phyloP scores from a whole-genome alignment of 2,113 vertebrate genomes.

The Vimba vimba region DNA sequence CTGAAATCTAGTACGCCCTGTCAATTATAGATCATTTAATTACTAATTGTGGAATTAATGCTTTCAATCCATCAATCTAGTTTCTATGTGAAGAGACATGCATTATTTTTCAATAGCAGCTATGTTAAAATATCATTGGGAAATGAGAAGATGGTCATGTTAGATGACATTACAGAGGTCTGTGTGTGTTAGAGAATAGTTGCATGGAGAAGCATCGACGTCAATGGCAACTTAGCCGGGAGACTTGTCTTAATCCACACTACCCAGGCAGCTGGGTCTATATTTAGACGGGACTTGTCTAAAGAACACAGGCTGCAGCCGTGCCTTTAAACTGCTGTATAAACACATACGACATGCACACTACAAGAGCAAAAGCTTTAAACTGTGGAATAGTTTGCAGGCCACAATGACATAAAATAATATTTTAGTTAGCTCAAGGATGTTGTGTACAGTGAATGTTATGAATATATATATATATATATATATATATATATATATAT shows the following conservation, averaged over 20 bases:
- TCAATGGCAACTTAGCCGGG: conserved; percentile 57
- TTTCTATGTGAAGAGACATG: background rate
- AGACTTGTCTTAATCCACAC: conserved; percentile 62
- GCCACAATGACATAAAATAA: too few relatives aligned
- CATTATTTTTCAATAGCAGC: background rate
- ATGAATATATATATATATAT: too few relatives aligned
- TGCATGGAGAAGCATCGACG: conserved; percentile 54
- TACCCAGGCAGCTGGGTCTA: conserved; percentile 66
- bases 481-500: too few relatives aligned
- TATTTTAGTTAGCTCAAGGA: too few relatives aligned
- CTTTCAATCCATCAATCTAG: background rate
- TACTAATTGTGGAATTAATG: background rate
- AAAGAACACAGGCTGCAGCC: conserved; percentile 42
- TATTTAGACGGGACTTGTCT: conserved; percentile 60
- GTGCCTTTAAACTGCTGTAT: conserved; percentile 1
- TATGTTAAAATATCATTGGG: background rate
- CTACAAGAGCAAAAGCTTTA: background rate
- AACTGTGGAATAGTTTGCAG: too few relatives aligned
- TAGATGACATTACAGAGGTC: background rate
- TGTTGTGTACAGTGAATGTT: too few relatives aligned
- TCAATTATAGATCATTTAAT: background rate
- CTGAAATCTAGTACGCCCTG: background rate
- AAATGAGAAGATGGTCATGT: background rate
- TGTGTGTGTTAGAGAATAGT: conserved; percentile 35
- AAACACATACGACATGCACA: conserved; percentile 27